Evolutionary conservation across 2,888 invertebrate species (phyloP), one percentile per base, ranked within the genome.

Genomic region (Eudemis profundana): DNA sequence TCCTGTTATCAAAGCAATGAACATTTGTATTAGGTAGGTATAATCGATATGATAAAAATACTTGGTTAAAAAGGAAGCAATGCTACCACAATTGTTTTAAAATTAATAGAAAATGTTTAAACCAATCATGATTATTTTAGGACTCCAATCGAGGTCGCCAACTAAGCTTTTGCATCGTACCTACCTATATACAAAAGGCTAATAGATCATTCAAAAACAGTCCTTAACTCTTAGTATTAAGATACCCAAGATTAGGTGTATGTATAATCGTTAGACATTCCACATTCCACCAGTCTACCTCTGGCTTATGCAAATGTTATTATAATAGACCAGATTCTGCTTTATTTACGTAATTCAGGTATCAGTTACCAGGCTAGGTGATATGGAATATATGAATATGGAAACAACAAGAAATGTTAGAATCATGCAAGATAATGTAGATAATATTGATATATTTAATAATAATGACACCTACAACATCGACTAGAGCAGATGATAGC

Each of bases 241-340:
- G 29, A 23, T 51, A 51, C 8, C 8, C 21, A 14, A 51, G 7
- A 38, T n/a, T 8, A 21, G 19, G 51, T 38, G 33, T 8, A 38
- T 17, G 4, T 5, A 36, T 4, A 5, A 15, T 17, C 15, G 29
- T 36, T 40, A 40, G 33, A 57, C 42, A 64, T 64, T 57, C 57
- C 56, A 63, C 29, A 57, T 49, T 47, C 56, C 17, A 63, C 23
- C 33, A 17, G 63, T 50, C 49, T 49, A 56, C 56, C 50, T 23
- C 49, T 56, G 17, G 57, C 8, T 64, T 64, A 64, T 64, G 63
- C 53, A 50, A 64, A 64, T 64, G n/a, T 15, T 36, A 51, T 17
- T 50, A 3, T 57, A 50, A 50, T 57, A 57, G 8, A 57, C 33
- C 50, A 40, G 29, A 56, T 49, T 56, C 38, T 33, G 42, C 54